Evolutionary conservation across 2,888 invertebrate species (phyloP), one percentile per base, ranked within the genome.

Genomic region (Leptothorax acervorum): DNA sequence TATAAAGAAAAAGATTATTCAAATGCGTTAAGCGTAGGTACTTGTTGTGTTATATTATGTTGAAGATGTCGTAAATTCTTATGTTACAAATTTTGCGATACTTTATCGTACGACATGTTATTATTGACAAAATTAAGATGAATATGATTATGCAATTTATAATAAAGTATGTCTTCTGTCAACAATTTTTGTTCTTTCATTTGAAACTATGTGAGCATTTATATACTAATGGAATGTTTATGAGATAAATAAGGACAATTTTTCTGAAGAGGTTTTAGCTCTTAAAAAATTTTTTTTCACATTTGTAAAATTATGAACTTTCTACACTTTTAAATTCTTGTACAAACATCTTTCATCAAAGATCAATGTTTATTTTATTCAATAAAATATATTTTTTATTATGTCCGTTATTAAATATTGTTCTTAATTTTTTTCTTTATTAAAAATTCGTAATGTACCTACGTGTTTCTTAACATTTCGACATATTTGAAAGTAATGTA

Each of bases 21-120:
- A 81, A 76, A 82, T 76, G 35, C 66, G 78, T 86, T 85, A 76
- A 86, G 73, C 55, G 51, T 85, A n/a, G n/a, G n/a, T n/a, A 82
- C 53, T 89, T 87, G 68, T 87, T 86, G 85, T 53, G 73, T 87
- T 90, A 85, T 65, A 71, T 83, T 83, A 65, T 73, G 66, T 66
- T 81, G 35, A 68, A 82, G 53, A 71, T 82, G 60, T 86, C 76
- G 35, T 71, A 66, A 57, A 78, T 66, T 82, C 66, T 83, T 88
- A 71, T 51, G 81, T 90, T 87, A 60, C 55, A 75, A n/a, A 62
- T 68, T 83, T 63, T 73, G 83, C 84, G 66, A 63, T 85, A 86
- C 70, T 90, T 83, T 87, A 85, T 82, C 53, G 57, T 85, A 75
- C 74, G 35, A 51, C 57, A 82, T 82, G 78, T 28, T 83, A 85